Evolutionary conservation across 2,888 invertebrate species (phyloP).

Genomic region (Hypercompe scribonia): DNA sequence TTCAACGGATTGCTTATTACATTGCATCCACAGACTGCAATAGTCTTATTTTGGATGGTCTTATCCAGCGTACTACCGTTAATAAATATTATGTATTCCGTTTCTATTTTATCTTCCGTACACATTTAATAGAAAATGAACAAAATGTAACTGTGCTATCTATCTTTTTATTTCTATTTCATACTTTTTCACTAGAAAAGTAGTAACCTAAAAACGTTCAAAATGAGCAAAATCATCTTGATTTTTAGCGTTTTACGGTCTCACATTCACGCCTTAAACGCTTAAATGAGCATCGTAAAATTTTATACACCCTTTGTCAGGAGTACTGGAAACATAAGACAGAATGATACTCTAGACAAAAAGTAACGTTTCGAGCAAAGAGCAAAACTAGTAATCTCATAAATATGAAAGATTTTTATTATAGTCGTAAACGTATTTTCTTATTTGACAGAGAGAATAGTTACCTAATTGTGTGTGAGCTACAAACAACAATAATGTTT

Average conservation of each 20-base stretch:
- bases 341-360: neutral
- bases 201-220: neutral
- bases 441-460: neutral
- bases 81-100: no score
- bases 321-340: neutral
- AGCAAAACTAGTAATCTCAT: neutral
- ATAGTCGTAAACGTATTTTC: neutral
- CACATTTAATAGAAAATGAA: no score
- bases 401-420: neutral
- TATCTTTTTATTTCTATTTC: neutral
- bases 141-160: no score
- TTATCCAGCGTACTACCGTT: no score
- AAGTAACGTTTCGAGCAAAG: neutral
- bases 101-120: no score
- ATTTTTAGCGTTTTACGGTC: neutral
- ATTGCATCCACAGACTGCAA: no score
- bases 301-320: neutral
- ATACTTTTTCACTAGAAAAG: neutral
- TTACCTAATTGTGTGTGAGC: neutral
- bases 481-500: conserved; percentile 6
- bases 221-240: neutral
- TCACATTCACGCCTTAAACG: neutral
- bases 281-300: neutral
- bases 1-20: no score
- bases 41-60: no score